These are phyloP conservation scores for Ginglymostoma cirratum DNA, from an alignment of 2,113 vertebrate genomes.

Conservation along the genomic window DNA sequence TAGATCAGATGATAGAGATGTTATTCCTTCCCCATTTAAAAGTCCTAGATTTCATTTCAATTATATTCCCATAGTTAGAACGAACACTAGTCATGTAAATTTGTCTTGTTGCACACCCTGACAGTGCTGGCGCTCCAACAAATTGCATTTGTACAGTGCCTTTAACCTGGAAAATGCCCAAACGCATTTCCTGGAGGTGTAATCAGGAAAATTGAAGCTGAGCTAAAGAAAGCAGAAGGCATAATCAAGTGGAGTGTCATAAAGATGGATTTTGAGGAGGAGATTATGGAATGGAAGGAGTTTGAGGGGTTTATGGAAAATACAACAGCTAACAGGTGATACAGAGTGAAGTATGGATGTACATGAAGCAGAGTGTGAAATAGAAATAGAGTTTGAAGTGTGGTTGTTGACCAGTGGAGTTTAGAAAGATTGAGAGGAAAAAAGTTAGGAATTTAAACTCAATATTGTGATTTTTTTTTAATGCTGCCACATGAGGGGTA, in stretches of 20 bases:
- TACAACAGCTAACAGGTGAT: neutral
- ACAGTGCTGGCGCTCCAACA: neutral
- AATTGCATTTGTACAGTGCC: neutral
- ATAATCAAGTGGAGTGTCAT: neutral
- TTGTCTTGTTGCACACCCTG: neutral
- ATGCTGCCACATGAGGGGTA: neutral
- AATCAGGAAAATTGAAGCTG: neutral
- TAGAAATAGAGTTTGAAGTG: neutral
- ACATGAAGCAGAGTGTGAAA: neutral
- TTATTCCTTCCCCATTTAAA: neutral
- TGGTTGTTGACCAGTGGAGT: neutral
- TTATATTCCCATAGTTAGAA: neutral
- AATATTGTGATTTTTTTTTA: neutral
- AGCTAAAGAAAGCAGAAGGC: neutral
- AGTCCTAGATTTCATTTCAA: neutral
- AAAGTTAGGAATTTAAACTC: neutral
- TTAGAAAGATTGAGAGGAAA: neutral
- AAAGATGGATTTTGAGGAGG: neutral
- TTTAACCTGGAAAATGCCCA: neutral
- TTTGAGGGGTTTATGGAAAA: neutral
- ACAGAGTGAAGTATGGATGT: neutral
- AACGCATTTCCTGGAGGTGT: neutral
- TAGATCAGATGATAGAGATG: neutral
- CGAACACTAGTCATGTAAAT: neutral
- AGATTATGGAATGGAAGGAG: neutral